These are phyloP conservation scores for Drosophila ercepeae DNA, from an alignment of 1,140 invertebrate species.

Conservation along the genomic window DNA sequence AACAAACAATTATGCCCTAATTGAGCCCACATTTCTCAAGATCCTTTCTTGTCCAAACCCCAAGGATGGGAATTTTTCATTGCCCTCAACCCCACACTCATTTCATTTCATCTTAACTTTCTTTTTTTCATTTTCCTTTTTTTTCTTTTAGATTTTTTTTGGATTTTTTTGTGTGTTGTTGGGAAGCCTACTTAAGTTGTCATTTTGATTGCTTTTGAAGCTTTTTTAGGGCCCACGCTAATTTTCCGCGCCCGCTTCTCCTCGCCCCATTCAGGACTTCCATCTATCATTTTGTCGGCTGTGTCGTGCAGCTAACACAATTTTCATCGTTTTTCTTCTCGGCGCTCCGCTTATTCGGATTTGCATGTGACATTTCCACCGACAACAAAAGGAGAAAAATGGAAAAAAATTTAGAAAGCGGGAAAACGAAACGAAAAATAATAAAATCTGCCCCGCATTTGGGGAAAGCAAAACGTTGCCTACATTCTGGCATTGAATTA, in stretches of 20 bases:
- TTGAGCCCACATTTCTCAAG: constrained; percentile 59
- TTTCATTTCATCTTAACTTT: constrained; percentile 28
- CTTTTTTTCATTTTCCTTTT: constrained; percentile 18
- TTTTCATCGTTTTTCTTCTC: constrained; percentile 64
- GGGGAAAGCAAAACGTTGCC: constrained; percentile 29
- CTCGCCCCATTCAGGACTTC: constrained; percentile 12
- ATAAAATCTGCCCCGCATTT: constrained; percentile 47
- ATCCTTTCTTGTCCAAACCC: constrained; percentile 16
- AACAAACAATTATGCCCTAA: constrained; percentile 67
- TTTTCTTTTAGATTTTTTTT: constrained; percentile 9
- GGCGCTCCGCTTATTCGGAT: constrained; percentile 50
- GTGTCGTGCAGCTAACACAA: constrained; percentile 58
- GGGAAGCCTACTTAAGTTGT: constrained; percentile 80
- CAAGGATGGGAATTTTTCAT: constrained; percentile 13
- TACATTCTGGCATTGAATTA: constrained; percentile 61
- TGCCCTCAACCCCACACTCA: constrained; percentile 2
- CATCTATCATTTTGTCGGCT: constrained; percentile 72
- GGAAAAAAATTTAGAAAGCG: constrained; percentile 32
- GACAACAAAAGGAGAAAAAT: constrained; percentile 29
- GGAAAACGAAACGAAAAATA: constrained; percentile 22
- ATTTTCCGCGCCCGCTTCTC: constrained; percentile 34
- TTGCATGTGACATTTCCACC: constrained; percentile 61
- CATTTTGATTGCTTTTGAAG: constrained; percentile 81
- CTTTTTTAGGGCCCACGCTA: constrained; percentile 70
- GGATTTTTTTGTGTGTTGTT: constrained; percentile 24